Conservation (phyloP, 2,797 vertebrate species). For the Vultur gryphus region DNA sequence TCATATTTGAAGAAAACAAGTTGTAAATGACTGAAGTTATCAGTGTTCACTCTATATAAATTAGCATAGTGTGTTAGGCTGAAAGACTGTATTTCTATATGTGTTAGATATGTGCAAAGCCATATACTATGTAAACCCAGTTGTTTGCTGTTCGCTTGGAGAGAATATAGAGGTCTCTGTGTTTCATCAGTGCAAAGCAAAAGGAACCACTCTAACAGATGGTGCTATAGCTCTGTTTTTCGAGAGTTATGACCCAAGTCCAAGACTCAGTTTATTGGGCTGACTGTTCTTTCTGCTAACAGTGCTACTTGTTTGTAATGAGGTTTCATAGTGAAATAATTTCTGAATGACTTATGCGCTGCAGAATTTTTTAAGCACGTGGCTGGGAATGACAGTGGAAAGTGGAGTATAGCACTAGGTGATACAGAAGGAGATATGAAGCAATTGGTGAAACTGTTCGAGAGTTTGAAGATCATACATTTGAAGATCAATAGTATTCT, state of each 20-base stretch:
- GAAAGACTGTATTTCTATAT: neutral
- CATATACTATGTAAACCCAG: neutral
- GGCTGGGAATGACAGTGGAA: neutral
- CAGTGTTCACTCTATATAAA: neutral
- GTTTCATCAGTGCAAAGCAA: neutral
- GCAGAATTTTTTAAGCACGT: neutral
- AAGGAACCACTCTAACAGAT: neutral
- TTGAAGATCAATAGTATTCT: neutral
- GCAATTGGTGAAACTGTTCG: neutral
- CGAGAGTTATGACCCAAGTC: neutral
- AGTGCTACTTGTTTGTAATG: neutral
- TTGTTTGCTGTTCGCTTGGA: neutral
- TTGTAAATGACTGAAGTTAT: neutral
- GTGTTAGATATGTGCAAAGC: neutral
- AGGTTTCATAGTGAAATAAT: neutral
- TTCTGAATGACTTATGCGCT: neutral
- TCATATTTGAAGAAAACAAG: neutral
- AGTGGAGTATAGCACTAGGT: neutral
- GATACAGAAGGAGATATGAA: neutral
- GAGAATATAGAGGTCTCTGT: neutral
- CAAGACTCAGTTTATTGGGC: neutral
- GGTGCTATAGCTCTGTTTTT: neutral
- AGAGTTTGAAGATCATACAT: neutral
- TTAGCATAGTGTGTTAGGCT: neutral
- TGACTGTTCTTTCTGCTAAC: neutral